A percentile compares a stretch with the other conserved stretches of the same genome.
phyloP scores from a whole-genome alignment of 2,888 invertebrate genomes.

The Lepidonotus clava region DNA sequence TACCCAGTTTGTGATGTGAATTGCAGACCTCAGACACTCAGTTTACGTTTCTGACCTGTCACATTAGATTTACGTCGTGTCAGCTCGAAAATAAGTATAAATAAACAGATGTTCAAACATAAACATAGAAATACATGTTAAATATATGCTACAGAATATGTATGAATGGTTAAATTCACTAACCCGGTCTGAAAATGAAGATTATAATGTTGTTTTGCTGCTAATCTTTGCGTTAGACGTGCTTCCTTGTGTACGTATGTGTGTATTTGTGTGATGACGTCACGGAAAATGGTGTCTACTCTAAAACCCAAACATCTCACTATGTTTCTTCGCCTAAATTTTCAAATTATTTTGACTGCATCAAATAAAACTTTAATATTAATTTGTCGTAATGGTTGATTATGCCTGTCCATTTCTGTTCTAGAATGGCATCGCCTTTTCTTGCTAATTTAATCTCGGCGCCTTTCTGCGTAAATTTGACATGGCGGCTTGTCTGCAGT shows the following conservation, averaged over 20 bases:
- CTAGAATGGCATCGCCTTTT: too few relatives aligned
- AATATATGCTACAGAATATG: too few relatives aligned
- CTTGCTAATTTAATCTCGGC: background rate
- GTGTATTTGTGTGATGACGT: slow-evolving; percentile 55
- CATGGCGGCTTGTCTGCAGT: slow-evolving; percentile 79
- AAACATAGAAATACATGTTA: too few relatives aligned
- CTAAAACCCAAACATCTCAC: background rate
- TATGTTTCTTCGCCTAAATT: background rate
- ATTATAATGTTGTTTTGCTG: background rate
- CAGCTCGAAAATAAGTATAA: background rate
- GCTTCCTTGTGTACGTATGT: background rate
- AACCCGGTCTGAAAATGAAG: too few relatives aligned
- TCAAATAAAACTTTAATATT: background rate
- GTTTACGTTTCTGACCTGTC: too few relatives aligned
- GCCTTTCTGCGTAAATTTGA: slow-evolving; percentile 56
- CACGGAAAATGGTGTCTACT: slow-evolving; percentile 10
- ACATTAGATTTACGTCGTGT: too few relatives aligned
- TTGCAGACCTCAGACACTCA: too few relatives aligned
- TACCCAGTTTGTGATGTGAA: too few relatives aligned
- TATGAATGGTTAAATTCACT: too few relatives aligned
- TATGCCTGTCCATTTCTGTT: too few relatives aligned
- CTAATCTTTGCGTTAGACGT: background rate
- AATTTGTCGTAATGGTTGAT: too few relatives aligned
- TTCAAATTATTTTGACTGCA: background rate
- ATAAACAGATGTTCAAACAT: background rate